Evolutionary conservation across 1,140 invertebrate genomes (phyloP), one percentile per base, ranked within the genome.

Genomic region (Zaprionus ghesquierei): DNA sequence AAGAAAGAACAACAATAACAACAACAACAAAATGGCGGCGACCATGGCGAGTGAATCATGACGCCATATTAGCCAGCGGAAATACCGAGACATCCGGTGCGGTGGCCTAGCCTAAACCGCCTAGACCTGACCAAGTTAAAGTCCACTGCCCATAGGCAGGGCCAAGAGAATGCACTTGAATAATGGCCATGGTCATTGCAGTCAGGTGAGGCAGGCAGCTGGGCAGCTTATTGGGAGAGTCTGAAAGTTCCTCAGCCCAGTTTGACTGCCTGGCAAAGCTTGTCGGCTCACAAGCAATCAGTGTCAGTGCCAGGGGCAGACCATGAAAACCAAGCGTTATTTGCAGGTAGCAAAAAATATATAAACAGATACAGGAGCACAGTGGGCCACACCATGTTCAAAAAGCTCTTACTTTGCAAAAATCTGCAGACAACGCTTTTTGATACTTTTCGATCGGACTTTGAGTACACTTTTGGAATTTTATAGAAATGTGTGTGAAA

Each of bases 71-170:
- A 82, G 79, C 55, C 51, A 62, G 51, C 80, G 80, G 79, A 82
- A 82, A 82, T 84, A 76, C 79, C 80, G 69, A 71, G 71, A 82
- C 80, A 79, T 82, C 80, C 80, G 80, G 79, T 77, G 33, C 31
- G 61, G n/a, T 54, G 51, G 75, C 72, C 68, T 71, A 82, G 75
- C 72, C 68, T 71, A 82, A 62, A 38, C 50, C 38, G 51, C 22
- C 62, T 12, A 56, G 35, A 41, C 25, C 25, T 54, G 38, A 62
- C 66, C 66, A 61, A 46, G 25, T 55, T 46, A 25, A 55, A 65
- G 62, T 65, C 27, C 9, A n/a, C 27, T 29, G 6, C 5, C 27
- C 20, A 38, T 29, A 31, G 61, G 23, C 31, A 35, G 31, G 44
- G 55, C 10, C 31, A 18, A 25, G 75, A 82, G 79, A 41, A 41